phyloP scores from a whole-genome alignment of 2,888 invertebrate species.

The Phrixothrix hirtus region DNA sequence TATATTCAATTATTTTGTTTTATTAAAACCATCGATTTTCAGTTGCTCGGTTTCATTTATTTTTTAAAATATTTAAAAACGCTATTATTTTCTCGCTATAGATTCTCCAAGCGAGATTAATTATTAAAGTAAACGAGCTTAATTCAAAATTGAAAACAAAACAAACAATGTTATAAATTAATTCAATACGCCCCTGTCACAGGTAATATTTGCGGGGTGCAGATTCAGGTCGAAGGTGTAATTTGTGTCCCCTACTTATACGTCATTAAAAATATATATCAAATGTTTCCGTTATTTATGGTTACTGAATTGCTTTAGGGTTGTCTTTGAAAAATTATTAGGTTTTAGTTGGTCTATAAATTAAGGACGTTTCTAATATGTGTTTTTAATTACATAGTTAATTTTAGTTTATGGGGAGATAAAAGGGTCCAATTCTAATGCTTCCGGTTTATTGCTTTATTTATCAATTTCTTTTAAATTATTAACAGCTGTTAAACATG shows the following conservation, averaged over 20 bases:
- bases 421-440: conserved; percentile 4
- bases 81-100: too few species aligned
- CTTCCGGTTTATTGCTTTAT: conserved; percentile 24
- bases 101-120: too few species aligned
- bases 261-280: conserved; percentile 49
- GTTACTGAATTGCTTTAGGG: conserved; percentile 29
- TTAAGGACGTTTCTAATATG: conserved; percentile 42
- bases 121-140: too few species aligned
- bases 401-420: conserved; percentile 40
- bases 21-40: too few species aligned
- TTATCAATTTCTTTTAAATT: conserved; percentile 12
- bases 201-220: conserved; percentile 40
- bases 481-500: too few species aligned
- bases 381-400: conserved; percentile 49
- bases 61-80: too few species aligned
- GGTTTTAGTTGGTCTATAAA: conserved; percentile 42
- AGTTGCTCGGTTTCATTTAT: too few species aligned
- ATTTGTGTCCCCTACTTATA: conserved; percentile 47
- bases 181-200: conserved; percentile 33
- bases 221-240: conserved; percentile 50
- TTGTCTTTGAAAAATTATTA: conserved; percentile 35
- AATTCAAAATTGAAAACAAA: conserved; percentile 3
- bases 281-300: conserved; percentile 43
- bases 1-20: too few species aligned
- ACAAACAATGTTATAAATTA: conserved; percentile 1